Conservation (phyloP, 2,888 invertebrate genomes). For the Lepetodrilus schrolli region DNA sequence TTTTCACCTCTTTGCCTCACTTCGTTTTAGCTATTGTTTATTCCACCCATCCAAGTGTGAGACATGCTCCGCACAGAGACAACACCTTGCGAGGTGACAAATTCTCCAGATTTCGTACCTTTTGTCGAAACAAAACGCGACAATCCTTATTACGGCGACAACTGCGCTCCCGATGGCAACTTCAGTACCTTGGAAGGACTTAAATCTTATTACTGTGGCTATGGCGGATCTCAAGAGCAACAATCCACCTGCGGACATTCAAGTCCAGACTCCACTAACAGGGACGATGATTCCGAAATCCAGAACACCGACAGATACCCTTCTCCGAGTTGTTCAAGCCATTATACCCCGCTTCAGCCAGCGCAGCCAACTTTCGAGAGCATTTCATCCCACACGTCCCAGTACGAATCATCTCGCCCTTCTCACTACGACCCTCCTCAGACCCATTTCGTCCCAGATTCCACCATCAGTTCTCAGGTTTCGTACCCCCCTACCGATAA, state of each 20-base stretch:
- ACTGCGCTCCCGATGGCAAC: background rate
- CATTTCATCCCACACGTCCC: background rate
- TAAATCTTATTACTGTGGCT: background rate
- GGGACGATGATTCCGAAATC: constrained; percentile 2
- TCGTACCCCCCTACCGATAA: background rate
- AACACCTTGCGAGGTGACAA: background rate
- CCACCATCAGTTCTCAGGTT: background rate
- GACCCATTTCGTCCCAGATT: background rate
- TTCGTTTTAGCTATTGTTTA: background rate
- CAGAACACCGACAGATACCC: constrained; percentile 11
- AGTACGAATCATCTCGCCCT: background rate
- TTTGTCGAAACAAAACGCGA: background rate
- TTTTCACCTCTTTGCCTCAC: background rate
- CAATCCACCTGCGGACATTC: background rate
- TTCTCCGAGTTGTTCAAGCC: background rate
- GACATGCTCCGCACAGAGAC: constrained; percentile 1
- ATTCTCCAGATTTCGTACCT: background rate
- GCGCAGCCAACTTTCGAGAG: background rate
- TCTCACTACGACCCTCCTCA: background rate
- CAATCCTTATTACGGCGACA: background rate
- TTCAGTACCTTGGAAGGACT: background rate
- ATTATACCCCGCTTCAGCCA: constrained; percentile 9
- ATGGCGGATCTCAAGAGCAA: background rate
- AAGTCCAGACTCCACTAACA: background rate
- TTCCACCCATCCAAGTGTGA: background rate